Evolutionary conservation across 2,113 vertebrate species (phyloP).

Genomic region (Turnix velox): DNA sequence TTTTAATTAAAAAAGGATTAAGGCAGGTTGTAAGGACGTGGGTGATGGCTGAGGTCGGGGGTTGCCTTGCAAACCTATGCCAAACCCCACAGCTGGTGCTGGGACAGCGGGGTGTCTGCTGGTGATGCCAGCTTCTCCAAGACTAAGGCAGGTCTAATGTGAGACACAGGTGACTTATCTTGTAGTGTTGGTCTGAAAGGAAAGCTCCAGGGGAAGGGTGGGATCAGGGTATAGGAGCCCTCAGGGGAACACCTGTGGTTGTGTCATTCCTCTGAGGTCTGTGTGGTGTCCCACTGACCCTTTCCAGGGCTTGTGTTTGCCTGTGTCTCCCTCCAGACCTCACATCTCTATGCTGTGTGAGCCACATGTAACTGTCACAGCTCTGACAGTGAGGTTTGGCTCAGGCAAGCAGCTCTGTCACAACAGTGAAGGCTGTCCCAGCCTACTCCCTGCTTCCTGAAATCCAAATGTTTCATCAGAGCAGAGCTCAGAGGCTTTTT

Average conservation of each 20-base stretch:
- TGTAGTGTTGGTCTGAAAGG: neutral
- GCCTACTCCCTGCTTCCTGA: neutral
- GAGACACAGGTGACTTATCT: neutral
- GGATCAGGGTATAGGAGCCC: neutral
- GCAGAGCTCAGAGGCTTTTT: neutral
- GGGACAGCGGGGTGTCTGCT: constrained; percentile 3
- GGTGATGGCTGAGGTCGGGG: constrained; percentile 5
- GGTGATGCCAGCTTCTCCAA: neutral
- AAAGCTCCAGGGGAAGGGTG: neutral
- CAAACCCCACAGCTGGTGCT: neutral
- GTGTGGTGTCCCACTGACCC: neutral
- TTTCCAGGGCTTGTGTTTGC: neutral
- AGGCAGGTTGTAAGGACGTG: constrained; percentile 16
- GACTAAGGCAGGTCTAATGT: neutral
- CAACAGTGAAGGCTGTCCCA: neutral
- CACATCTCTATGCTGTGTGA: neutral
- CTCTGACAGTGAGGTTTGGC: neutral
- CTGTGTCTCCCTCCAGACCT: neutral
- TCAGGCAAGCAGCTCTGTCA: neutral
- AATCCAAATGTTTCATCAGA: neutral
- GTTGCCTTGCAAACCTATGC: neutral
- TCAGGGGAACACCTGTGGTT: neutral
- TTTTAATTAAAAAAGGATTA: constrained; percentile 65
- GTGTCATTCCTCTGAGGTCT: neutral
- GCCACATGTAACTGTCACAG: neutral